A percentile compares a stretch with the other conserved stretches of the same genome.
phyloP scores from a whole-genome alignment of 2,797 vertebrate genomes.

The Chromobotia macracanthus region DNA sequence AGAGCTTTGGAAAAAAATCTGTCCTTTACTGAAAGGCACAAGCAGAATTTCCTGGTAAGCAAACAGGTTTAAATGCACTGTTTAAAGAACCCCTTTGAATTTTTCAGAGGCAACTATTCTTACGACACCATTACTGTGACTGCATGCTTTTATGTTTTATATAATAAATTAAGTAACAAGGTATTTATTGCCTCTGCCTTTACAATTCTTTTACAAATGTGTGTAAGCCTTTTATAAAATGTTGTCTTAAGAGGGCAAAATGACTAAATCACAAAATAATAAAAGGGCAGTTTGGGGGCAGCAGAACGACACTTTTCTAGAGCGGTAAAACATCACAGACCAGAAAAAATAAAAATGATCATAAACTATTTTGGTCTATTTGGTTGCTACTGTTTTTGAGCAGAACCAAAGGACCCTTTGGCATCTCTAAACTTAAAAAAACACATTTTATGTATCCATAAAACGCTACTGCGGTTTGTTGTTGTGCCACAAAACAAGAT shows the following conservation, averaged over 20 bases:
- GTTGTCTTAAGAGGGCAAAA: constrained; percentile 48
- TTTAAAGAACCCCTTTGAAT: constrained; percentile 68
- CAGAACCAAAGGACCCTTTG: background rate
- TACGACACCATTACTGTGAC: constrained; percentile 67
- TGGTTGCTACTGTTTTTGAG: background rate
- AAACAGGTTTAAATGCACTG: constrained; percentile 64
- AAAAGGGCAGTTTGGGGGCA: constrained; percentile 46
- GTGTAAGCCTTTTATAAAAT: constrained; percentile 18
- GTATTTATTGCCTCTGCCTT: constrained; percentile 67
- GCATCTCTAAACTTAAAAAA: background rate
- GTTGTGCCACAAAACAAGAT: background rate
- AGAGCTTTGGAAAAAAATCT: constrained; percentile 10
- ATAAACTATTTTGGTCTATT: background rate
- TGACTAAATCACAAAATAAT: constrained; percentile 38
- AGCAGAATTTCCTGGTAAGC: constrained; percentile 67
- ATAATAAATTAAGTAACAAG: constrained; percentile 74
- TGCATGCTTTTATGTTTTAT: constrained; percentile 55
- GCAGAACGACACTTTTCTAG: background rate
- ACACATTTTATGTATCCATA: background rate
- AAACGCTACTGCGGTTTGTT: background rate
- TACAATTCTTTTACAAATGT: constrained; percentile 49
- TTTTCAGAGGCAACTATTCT: constrained; percentile 69
- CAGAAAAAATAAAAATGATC: background rate
- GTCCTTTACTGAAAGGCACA: constrained; percentile 52
- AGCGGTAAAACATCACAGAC: background rate